phyloP scores from a whole-genome alignment of 2,888 invertebrate genomes.

The Tortrix viridana region DNA sequence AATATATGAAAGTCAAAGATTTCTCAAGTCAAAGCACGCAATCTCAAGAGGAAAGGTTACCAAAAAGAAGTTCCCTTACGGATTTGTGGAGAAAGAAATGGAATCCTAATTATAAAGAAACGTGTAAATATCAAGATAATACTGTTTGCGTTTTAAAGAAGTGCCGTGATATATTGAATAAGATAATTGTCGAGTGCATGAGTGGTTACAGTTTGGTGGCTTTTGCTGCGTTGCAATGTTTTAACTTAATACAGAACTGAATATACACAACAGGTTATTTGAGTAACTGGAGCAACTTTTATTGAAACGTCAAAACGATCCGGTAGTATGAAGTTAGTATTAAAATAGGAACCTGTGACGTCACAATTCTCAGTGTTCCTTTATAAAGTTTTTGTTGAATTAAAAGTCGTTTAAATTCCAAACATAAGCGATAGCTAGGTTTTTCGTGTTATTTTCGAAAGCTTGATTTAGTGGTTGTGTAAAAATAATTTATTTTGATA shows the following conservation, averaged over 20 bases:
- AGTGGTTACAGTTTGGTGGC: conserved; percentile 66
- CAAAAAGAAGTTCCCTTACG: conserved; percentile 60
- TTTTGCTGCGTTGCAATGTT: conserved; percentile 69
- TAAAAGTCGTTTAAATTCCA: too few relatives aligned
- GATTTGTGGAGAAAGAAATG: conserved; percentile 74
- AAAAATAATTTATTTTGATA: too few relatives aligned
- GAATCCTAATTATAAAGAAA: conserved; percentile 55
- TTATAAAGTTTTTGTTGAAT: too few relatives aligned
- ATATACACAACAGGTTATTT: too few relatives aligned
- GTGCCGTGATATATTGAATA: conserved; percentile 65
- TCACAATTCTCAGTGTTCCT: too few relatives aligned
- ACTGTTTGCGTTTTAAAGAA: conserved; percentile 49
- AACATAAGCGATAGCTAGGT: too few relatives aligned
- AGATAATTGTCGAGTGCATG: conserved; percentile 64
- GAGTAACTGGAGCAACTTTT: too few relatives aligned
- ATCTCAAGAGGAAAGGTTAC: conserved; percentile 51
- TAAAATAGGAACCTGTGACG: too few relatives aligned
- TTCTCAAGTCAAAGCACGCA: conserved; percentile 46
- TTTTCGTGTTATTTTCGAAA: too few relatives aligned
- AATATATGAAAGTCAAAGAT: conserved; percentile 47
- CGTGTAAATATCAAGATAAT: conserved; percentile 39
- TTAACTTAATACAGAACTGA: conserved; percentile 62
- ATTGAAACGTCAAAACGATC: too few relatives aligned
- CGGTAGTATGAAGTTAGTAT: too few relatives aligned
- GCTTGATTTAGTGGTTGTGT: too few relatives aligned